phyloP scores from a whole-genome alignment of 53 echinoderm and acorn worm genomes.

The Patiria pectinifera region DNA sequence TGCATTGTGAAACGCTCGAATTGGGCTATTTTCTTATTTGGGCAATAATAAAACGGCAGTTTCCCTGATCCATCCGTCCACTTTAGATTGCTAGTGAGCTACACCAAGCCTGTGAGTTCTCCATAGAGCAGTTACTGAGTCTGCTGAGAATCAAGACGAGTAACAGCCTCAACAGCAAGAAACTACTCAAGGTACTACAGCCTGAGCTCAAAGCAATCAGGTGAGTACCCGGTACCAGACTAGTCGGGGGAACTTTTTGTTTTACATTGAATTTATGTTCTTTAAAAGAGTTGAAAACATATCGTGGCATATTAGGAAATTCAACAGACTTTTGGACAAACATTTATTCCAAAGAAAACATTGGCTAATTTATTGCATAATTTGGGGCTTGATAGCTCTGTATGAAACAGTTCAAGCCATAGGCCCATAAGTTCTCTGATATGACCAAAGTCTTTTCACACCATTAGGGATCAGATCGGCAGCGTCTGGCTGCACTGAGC shows the following conservation, averaged over 20 bases:
- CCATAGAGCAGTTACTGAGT: conserved; percentile 82
- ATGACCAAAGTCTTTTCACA: too few relatives aligned
- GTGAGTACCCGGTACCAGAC: conserved; percentile 41
- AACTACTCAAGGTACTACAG: conserved; percentile 70
- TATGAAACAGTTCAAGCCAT: too few relatives aligned
- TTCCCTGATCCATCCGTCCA: not conserved
- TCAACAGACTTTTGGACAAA: too few relatives aligned
- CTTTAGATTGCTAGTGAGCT: conserved; percentile 45
- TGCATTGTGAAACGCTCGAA: too few relatives aligned
- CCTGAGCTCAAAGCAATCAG: conserved; percentile 75
- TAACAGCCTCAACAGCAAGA: conserved; percentile 69
- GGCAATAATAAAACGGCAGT: not conserved
- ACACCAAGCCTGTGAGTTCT: conserved; percentile 76
- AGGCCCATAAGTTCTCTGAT: too few relatives aligned
- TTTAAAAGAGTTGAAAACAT: not conserved
- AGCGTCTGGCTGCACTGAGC: conserved; percentile 61
- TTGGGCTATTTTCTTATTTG: too few relatives aligned
- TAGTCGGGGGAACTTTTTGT: not conserved
- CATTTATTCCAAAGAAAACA: too few relatives aligned
- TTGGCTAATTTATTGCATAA: too few relatives aligned
- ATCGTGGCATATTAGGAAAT: too few relatives aligned
- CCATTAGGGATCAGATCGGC: too few relatives aligned
- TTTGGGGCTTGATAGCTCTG: too few relatives aligned
- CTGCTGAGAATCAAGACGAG: conserved; percentile 70
- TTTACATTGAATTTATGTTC: not conserved